Conservation (phyloP, 1,140 invertebrate species). For the Thalassaphorura encarpata region DNA sequence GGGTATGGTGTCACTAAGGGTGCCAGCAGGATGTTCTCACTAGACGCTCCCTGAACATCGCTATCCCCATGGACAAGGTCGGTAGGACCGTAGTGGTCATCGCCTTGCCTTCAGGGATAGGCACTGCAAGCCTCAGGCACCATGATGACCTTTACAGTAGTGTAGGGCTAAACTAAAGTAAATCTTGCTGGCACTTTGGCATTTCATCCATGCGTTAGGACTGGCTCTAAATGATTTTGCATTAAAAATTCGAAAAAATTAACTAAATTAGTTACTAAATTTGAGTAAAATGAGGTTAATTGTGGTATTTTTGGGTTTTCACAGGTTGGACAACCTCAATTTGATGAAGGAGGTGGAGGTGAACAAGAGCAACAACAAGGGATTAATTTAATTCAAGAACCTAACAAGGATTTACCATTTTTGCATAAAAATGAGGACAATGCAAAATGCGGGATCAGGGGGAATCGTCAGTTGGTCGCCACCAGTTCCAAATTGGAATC, state of each 20-base stretch:
- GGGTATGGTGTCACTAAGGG: conserved; percentile 17
- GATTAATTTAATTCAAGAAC: conserved; percentile 1
- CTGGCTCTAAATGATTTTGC: no score
- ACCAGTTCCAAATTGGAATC: conserved; percentile 89
- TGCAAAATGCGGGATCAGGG: conserved; percentile 50
- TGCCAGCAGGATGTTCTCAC: conserved; percentile 30
- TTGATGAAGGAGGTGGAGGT: neutral
- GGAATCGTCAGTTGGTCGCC: conserved; percentile 92
- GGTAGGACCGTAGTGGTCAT: no score
- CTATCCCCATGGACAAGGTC: conserved; percentile 29
- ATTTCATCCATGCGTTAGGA: no score
- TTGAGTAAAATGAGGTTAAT: no score
- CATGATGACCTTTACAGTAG: no score
- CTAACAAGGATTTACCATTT: conserved; percentile 2
- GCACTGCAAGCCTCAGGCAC: no score
- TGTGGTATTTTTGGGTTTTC: no score
- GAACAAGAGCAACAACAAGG: neutral
- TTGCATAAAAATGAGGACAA: conserved; percentile 7
- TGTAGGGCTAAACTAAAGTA: no score
- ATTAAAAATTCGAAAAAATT: no score
- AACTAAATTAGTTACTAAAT: neutral
- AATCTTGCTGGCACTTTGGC: no score
- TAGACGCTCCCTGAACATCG: conserved; percentile 25
- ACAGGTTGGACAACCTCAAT: neutral
- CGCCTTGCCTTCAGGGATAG: no score